Percentiles rank a stretch among this genome's conserved stretches.
These are phyloP conservation scores for roundworm (Caenorhabditis elegans) DNA, from an alignment of 1,140 invertebrate genomes.

Conservation along the genomic window DNA sequence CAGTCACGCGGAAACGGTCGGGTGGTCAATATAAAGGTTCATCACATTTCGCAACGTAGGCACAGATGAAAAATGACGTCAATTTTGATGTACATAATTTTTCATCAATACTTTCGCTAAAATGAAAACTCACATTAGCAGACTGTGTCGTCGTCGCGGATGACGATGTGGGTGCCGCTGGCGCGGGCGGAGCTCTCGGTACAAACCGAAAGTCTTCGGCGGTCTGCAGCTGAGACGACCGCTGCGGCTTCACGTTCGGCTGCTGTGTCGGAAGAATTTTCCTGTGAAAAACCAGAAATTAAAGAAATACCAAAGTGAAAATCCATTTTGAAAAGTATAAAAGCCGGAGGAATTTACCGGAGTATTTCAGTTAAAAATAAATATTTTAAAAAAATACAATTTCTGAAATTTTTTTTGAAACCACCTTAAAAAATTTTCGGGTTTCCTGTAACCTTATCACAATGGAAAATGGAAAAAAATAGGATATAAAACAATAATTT, in stretches of 20 bases:
- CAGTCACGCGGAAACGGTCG: not conserved
- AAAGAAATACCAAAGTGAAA: not conserved
- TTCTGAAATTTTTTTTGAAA: not conserved
- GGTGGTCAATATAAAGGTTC: not conserved
- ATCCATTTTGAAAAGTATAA: not conserved
- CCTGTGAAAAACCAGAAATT: not conserved
- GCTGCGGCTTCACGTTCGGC: conserved; percentile 6
- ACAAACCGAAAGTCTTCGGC: conserved; percentile 21
- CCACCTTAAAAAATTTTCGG: not conserved
- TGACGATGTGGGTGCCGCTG: not conserved
- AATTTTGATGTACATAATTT: too few relatives aligned
- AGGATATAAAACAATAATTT: too few relatives aligned
- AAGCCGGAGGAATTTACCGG: too few relatives aligned
- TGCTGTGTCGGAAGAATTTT: not conserved
- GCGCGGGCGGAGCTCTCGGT: not conserved
- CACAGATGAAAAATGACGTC: too few relatives aligned
- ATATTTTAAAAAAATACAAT: not conserved
- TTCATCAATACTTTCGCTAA: too few relatives aligned
- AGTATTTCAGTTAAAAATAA: too few relatives aligned
- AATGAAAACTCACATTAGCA: not conserved
- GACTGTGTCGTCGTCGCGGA: not conserved
- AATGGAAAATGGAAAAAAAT: not conserved
- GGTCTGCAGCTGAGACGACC: conserved; percentile 26
- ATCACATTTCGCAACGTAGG: too few relatives aligned
- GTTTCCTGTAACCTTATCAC: too few relatives aligned